phyloP scores from a whole-genome alignment of 2,797 vertebrate genomes.

The Taeniopygia guttata region DNA sequence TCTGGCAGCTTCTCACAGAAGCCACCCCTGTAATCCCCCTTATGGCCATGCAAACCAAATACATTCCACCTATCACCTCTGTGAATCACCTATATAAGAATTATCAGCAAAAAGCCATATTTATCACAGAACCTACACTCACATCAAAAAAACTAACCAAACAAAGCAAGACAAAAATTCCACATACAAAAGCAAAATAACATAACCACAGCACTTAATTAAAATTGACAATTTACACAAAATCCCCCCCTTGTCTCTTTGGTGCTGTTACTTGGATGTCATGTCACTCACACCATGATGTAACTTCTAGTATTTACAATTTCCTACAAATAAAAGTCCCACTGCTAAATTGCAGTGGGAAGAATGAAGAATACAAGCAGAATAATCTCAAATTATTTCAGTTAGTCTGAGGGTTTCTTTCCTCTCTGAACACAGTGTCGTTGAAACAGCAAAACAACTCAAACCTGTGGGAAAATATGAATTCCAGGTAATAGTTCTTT shows the following conservation, averaged over 20 bases:
- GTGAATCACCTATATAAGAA: not conserved
- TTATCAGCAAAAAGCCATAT: not conserved
- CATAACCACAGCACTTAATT: not conserved
- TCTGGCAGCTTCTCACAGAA: not conserved
- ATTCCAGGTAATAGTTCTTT: not conserved
- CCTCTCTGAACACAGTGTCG: not conserved
- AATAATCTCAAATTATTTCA: not conserved
- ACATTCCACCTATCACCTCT: not conserved
- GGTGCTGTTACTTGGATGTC: not conserved
- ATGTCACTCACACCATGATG: not conserved
- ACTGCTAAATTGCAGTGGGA: not conserved
- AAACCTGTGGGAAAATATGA: not conserved
- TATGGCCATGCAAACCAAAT: not conserved
- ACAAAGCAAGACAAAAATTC: not conserved
- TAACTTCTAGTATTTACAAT: not conserved
- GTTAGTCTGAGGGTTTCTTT: not conserved
- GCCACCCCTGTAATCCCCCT: too few species aligned
- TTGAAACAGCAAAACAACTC: not conserved
- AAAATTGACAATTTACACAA: not conserved
- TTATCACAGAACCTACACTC: not conserved
- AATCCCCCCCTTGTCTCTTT: not conserved
- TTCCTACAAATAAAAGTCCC: not conserved
- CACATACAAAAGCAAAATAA: not conserved
- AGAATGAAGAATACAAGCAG: not conserved
- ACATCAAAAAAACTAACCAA: not conserved